Evolutionary conservation across 35 echinoderm and acorn worm species (phyloP).

Genomic region (Heliocidaris erythrogramma): DNA sequence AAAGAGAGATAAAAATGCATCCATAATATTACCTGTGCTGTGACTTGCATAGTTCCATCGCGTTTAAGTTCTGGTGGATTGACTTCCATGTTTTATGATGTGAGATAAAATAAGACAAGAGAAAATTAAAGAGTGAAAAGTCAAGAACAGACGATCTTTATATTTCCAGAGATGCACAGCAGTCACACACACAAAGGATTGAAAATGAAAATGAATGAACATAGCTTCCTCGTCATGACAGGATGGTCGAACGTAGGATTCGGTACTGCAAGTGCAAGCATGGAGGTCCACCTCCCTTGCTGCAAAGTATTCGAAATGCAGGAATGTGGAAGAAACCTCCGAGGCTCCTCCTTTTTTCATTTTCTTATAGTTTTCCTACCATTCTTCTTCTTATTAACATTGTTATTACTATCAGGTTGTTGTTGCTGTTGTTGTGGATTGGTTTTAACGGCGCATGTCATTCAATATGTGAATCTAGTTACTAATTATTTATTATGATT

Average conservation of each 20-base stretch:
- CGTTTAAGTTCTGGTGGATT: constrained; percentile 52
- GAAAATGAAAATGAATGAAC: constrained; percentile 48
- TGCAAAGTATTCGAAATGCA: too few species aligned
- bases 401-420: too few species aligned
- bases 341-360: neutral
- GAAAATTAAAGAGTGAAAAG: constrained; percentile 34
- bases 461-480: too few species aligned
- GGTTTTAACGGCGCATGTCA: too few species aligned
- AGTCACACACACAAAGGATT: constrained; percentile 46
- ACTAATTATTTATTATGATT: too few species aligned
- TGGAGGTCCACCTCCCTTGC: neutral
- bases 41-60: constrained; percentile 59
- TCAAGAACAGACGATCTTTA: constrained; percentile 28
- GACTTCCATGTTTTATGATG: constrained; percentile 46
- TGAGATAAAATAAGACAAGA: constrained; percentile 21
- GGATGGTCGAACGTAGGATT: neutral
- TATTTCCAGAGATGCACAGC: constrained; percentile 19
- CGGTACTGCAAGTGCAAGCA: neutral
- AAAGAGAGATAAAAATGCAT: constrained; percentile 39
- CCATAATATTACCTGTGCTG: constrained; percentile 36
- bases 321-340: too few species aligned
- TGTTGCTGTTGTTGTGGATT: too few species aligned
- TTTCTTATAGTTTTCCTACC: neutral
- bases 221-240: constrained; percentile 18
- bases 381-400: neutral